Evolutionary conservation across 2,797 vertebrate species (phyloP).

Genomic region (Spizella passerina): DNA sequence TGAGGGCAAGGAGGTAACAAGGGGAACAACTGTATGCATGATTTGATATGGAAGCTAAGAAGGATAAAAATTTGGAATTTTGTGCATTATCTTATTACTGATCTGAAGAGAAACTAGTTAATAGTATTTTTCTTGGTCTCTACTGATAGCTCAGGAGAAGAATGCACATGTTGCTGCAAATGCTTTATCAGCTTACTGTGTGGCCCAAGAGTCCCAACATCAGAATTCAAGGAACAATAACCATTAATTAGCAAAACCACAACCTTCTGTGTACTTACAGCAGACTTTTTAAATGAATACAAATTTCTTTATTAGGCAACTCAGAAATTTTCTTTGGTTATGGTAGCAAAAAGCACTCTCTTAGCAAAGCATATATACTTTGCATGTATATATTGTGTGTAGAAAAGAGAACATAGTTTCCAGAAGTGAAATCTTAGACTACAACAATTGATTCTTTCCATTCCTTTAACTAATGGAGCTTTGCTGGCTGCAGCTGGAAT

Average conservation of each 20-base stretch:
- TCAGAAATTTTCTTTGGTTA: background rate
- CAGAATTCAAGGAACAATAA: slow-evolving; percentile 10
- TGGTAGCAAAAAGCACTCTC: background rate
- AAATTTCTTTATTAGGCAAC: background rate
- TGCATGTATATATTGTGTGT: background rate
- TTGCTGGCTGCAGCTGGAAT: slow-evolving; percentile 42
- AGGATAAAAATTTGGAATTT: background rate
- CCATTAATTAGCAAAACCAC: background rate
- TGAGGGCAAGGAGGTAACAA: background rate
- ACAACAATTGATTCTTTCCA: background rate
- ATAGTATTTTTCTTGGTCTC: background rate
- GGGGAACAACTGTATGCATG: background rate
- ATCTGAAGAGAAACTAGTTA: background rate
- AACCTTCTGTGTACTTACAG: background rate
- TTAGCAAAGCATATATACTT: background rate
- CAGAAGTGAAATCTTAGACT: background rate
- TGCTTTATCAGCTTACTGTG: background rate
- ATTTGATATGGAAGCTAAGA: background rate
- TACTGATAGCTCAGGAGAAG: slow-evolving; percentile 6
- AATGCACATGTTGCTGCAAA: background rate
- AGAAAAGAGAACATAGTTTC: background rate
- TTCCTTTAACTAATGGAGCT: slow-evolving; percentile 45
- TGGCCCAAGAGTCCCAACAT: background rate
- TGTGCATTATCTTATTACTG: background rate
- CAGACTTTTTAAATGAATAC: slow-evolving; percentile 37